Conservation (phyloP, 2,888 invertebrate species). For the Polyploca ridens region DNA sequence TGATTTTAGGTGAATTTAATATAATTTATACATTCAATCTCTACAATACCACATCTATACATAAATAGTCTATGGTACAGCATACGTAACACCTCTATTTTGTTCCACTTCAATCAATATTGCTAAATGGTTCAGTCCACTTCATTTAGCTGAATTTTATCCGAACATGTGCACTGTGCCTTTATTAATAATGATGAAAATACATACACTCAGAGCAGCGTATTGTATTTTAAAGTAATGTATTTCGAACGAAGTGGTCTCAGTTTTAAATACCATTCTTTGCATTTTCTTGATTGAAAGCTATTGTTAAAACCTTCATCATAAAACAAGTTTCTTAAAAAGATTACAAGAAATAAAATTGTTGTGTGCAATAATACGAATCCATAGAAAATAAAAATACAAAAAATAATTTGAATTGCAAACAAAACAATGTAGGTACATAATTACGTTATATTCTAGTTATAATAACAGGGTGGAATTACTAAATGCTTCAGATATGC, state of each 20-base stretch:
- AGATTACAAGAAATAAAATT: no score
- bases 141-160: not conserved
- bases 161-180: not conserved
- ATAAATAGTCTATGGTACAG: not conserved
- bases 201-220: not conserved
- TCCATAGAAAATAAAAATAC: not conserved
- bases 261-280: no score
- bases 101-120: constrained; percentile 5
- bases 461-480: not conserved
- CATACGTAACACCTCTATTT: not conserved
- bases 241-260: no score
- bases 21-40: not conserved
- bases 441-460: not conserved
- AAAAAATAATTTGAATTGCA: not conserved
- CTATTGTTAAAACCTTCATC: no score
- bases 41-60: not conserved
- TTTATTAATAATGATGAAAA: not conserved
- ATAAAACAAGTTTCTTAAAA: no score
- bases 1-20: no score
- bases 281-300: no score
- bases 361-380: not conserved
- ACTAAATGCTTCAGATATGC: constrained; percentile 2
- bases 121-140: not conserved
- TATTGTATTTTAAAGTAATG: not conserved
- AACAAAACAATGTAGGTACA: not conserved